These are phyloP conservation scores for Odiellus spinosus DNA, from an alignment of 2,888 invertebrate species.

Conservation along the genomic window DNA sequence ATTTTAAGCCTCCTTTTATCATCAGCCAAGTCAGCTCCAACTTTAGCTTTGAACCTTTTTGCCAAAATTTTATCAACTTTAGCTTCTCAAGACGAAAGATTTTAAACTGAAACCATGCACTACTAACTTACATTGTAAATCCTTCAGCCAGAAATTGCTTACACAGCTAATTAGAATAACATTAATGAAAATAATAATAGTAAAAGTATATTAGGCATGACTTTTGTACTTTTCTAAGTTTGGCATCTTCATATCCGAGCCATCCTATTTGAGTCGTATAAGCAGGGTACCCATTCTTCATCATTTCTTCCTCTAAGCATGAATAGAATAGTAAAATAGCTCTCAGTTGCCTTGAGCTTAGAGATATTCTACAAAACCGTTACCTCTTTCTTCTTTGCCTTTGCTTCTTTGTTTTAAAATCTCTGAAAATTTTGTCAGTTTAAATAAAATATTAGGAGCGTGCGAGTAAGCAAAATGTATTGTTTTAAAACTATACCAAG, in stretches of 20 bases:
- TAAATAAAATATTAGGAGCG: no score
- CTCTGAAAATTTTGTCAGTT: constrained; percentile 23
- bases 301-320: constrained; percentile 43
- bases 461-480: neutral
- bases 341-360: no score
- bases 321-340: no score
- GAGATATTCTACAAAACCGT: no score
- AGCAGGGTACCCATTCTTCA: constrained; percentile 58
- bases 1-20: constrained; percentile 54
- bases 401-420: constrained; percentile 41
- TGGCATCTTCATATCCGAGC: constrained; percentile 68
- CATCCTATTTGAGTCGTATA: constrained; percentile 57
- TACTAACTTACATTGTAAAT: constrained; percentile 41
- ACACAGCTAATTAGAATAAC: constrained; percentile 36
- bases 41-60: constrained; percentile 63
- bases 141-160: constrained; percentile 54
- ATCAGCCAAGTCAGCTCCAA: constrained; percentile 60
- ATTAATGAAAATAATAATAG: no score
- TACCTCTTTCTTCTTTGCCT: constrained; percentile 40
- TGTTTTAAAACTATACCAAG: constrained; percentile 26
- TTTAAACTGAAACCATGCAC: neutral
- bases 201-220: constrained; percentile 1
- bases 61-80: constrained; percentile 3
- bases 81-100: neutral
- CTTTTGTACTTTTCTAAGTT: constrained; percentile 39